Evolutionary conservation across 2,888 invertebrate species (phyloP), one percentile per base, ranked within the genome.

Genomic region (Plagodis dolabraria): DNA sequence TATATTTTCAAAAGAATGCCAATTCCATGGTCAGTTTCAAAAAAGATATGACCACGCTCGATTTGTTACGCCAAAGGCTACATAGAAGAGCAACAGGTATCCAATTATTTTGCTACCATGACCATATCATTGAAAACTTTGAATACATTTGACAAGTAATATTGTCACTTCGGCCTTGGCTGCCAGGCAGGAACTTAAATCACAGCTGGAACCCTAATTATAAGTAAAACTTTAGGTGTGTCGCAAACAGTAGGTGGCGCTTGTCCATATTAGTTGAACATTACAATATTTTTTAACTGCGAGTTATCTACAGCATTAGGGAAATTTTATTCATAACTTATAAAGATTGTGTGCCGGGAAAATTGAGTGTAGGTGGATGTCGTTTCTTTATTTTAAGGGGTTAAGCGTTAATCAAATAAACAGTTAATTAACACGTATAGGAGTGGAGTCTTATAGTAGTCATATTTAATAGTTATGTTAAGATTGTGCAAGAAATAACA

Each of bases 171-270:
- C 43, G 56, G 64, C 62, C 57, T 66, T 65, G 60, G 57, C 46
- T 12, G 53, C 50, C 36, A 38, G 60, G 53, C 57, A 55, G 59
- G 51, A 56, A 52, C 52, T 64, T 71, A 64, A 67, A 71, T 67
- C 79, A 60, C 77, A 75, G 76, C 77, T 72, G 77, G 79, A 67
- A 43, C 12, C 50, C 62, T 67, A 65, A 67, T 64, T 65, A 67
- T 62, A 53, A 64, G 63, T 64, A 73, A 71, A 73, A 67, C 66
- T 75, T 71, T 76, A 65, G 62, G 63, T 64, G 67, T 65, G 61
- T 49, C 53, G 49, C 64, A 52, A 67, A 69, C 80, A 77, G 80
- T 80, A 72, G 79, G 79, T 73, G 80, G 79, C 63, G 64, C 50
- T 70, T 75, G 71, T 75, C 70, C 70, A 74, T 51, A 79, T 77